Evolutionary conservation across 2,113 vertebrate species (phyloP).

Genomic region (Rhineura floridana): DNA sequence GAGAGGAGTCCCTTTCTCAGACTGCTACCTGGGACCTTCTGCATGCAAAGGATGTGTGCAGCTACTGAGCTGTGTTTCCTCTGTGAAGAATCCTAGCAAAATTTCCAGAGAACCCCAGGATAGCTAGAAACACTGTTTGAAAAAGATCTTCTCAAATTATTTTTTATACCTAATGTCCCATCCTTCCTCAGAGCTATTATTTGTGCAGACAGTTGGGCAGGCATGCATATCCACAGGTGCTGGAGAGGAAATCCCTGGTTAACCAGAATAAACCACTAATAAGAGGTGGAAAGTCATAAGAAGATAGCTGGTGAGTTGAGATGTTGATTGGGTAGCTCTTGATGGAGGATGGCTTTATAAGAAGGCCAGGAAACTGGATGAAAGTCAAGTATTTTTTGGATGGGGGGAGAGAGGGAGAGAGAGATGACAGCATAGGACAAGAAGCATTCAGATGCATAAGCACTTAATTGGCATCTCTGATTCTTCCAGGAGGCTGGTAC

Average conservation of each 20-base stretch:
- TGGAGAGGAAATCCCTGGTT: constrained; percentile 15
- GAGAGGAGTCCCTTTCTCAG: background rate
- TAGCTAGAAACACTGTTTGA: background rate
- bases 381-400: background rate
- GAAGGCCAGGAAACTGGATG: background rate
- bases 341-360: background rate
- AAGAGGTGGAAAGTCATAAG: background rate
- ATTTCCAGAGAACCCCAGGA: background rate
- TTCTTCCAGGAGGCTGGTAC: background rate
- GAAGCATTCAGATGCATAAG: background rate
- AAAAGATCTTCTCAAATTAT: background rate
- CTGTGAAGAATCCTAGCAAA: background rate
- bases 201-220: background rate
- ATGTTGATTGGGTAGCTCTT: background rate
- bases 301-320: background rate
- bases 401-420: background rate
- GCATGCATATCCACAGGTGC: background rate
- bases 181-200: background rate
- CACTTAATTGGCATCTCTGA: background rate
- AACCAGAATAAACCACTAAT: constrained; percentile 4
- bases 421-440: background rate
- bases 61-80: background rate
- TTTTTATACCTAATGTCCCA: background rate
- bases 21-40: background rate
- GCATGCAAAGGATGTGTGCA: background rate